Base-by-base conservation (phyloP, 1,140 invertebrate genomes). In the Saccostrea echinata region DNA sequence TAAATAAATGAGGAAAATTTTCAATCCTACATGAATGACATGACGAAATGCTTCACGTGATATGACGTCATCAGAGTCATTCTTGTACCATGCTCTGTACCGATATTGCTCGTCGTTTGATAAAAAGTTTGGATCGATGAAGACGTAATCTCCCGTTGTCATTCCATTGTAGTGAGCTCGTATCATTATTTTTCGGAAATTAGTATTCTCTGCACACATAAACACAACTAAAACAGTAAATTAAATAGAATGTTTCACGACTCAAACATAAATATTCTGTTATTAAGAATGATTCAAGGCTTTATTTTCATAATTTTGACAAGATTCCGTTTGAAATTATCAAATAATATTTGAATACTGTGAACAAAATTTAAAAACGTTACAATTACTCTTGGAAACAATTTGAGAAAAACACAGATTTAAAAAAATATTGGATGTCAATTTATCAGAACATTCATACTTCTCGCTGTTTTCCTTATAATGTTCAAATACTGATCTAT, bases 21-120 rank as follows among this genome's bases (percentile, higher is more conserved):
- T n/a, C n/a, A 61, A 61, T 21, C 16, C 51, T 51, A 82, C 81
- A 51, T 82, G 81, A 52, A 82, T 52, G 4, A 82, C 81, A 4
- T 82, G 81, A 52, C 52, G 35, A 82, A 43, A 82, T 30, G 81
- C 81, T 82, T 82, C 81, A 16, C 81, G n/a, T 53, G 81, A 21
- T 51, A 53, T 53, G n/a, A 52, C 81, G 81, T 82, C 81, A 52
- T 82, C 18, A 11, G 35, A 51, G 24, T 82, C 81, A 11, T 53
- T 53, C 8, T 51, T 53, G 24, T 43, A 82, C 81, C 81, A 82
- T 21, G 24, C n/a, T 3, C n/a, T 82, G 81, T 82, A 82, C 11
- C 35, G 52, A n/a, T 51, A 51, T 2, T 12, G 4, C 8, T 51
- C 24, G 35, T n/a, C 35, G 24, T 53, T 82, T 71, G 68, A 71